phyloP scores from a whole-genome alignment of 2,888 invertebrate genomes.

The Limenitis camilla region DNA sequence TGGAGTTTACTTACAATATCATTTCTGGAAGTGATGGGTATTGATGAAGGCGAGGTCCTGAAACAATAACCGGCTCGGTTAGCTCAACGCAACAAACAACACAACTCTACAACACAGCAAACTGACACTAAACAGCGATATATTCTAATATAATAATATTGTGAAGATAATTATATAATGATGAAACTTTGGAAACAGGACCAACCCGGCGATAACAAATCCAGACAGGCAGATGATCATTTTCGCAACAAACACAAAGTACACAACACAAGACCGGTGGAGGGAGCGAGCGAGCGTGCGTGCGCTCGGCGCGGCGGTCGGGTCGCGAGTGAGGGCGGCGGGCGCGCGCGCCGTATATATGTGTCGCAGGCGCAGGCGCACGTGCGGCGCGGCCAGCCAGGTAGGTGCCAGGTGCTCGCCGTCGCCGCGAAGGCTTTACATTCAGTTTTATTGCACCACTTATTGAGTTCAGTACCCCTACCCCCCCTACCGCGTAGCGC shows the following conservation, averaged over 20 bases:
- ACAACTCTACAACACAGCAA: too few relatives aligned
- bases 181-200: too few relatives aligned
- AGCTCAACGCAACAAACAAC: too few relatives aligned
- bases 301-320: not conserved
- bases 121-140: not conserved
- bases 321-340: not conserved
- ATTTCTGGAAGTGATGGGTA: conserved; percentile 40
- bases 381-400: conserved; percentile 15
- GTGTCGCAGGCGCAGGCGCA: conserved; percentile 18
- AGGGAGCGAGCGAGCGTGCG: conserved; percentile 16
- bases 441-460: too few relatives aligned
- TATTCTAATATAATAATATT: too few relatives aligned
- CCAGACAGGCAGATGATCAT: conserved; percentile 73
- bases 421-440: too few relatives aligned
- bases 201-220: conserved; percentile 69
- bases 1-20: conserved; percentile 41
- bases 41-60: conserved; percentile 55
- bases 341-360: conserved; percentile 8
- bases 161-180: too few relatives aligned
- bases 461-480: too few relatives aligned
- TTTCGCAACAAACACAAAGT: conserved; percentile 10
- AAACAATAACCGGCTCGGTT: conserved; percentile 26
- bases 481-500: too few relatives aligned
- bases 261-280: not conserved
- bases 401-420: too few relatives aligned